Evolutionary conservation across 2,797 vertebrate genomes (phyloP), one percentile per base, ranked within the genome.

Genomic region (Hirundo rustica): DNA sequence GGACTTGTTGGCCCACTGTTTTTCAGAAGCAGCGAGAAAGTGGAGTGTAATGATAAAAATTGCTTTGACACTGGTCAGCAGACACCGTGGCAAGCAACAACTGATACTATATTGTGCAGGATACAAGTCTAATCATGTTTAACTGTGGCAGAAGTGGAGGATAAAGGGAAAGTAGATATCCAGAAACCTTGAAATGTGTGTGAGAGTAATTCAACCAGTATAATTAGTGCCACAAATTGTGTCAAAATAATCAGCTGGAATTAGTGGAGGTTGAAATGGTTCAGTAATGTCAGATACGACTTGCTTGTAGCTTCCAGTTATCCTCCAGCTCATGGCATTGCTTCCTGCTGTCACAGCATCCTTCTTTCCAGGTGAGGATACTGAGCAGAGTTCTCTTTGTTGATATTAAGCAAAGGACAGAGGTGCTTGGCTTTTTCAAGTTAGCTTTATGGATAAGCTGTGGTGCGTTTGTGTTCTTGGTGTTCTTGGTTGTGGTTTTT

Each of bases 41-140:
- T 26, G 68, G 16, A 76, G 10, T 15, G 22, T 25, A 70, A 54
- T 48, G 21, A 57, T 79, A 58, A 55, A 70, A 92, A 48, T 88
- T 21, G 38, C 51, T 32, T 30, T 42, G 58, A 9, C 16, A 7
- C 26, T 40, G 11, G 18, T 36, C 60, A 45, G 30, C 44, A 45
- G n/a, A 9, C 25, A 13, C 79, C 36, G 61, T 32, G 40, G 27
- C 16, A 57, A 47, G 40, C 22, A 73, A 15, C 4, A 58, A 6
- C 14, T 61, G 25, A 11, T 4, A 1, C 7, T 5, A 1, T 5
- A 2, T n/a, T 51, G 25, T 51, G 50, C 73, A 66, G 38, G 74
- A 45, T 11, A 19, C 17, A 0, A 10, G 16, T 21, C 84, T 57
- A 32, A 25, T 23, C 10, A 0, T 10, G 30, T 18, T 40, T 9